Percentiles rank a stretch among this genome's conserved stretches.
These are phyloP conservation scores for Idaea aversata DNA, from an alignment of 2,888 invertebrate species.

Conservation along the genomic window DNA sequence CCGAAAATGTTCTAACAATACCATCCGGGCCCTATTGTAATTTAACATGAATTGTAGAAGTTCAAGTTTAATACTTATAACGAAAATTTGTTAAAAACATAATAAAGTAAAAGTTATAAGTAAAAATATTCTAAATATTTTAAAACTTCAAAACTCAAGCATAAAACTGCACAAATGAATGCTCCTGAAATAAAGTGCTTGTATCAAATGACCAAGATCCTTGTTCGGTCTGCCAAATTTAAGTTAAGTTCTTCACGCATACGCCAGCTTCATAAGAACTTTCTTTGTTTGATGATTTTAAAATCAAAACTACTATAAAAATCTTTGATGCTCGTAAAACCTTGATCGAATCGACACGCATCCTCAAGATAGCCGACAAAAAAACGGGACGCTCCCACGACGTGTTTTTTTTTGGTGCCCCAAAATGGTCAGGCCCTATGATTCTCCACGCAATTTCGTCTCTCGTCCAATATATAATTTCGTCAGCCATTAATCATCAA, in stretches of 20 bases:
- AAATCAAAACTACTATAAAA: constrained; percentile 16
- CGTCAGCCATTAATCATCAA: constrained; percentile 63
- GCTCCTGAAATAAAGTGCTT: too few species aligned
- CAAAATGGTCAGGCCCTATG: constrained; percentile 49
- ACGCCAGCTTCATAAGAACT: background rate
- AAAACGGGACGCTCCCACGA: constrained; percentile 66
- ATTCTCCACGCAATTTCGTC: constrained; percentile 60
- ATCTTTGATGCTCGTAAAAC: constrained; percentile 39
- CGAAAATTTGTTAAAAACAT: background rate
- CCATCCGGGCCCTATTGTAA: constrained; percentile 33
- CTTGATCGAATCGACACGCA: constrained; percentile 49
- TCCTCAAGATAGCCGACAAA: constrained; percentile 45
- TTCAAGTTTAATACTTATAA: background rate
- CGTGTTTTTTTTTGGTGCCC: constrained; percentile 50
- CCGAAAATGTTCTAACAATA: constrained; percentile 41
- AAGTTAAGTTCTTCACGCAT: background rate
- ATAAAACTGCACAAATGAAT: too few species aligned
- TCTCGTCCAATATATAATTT: constrained; percentile 69
- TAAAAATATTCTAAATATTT: background rate
- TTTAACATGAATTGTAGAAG: constrained; percentile 15
- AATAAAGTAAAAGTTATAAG: background rate
- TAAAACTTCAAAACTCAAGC: too few species aligned
- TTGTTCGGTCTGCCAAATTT: background rate
- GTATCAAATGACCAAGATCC: too few species aligned
- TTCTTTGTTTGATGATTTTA: constrained; percentile 8